These are phyloP conservation scores for Hystrix brachyura DNA, from an alignment of 2,113 vertebrate genomes.

Conservation along the genomic window DNA sequence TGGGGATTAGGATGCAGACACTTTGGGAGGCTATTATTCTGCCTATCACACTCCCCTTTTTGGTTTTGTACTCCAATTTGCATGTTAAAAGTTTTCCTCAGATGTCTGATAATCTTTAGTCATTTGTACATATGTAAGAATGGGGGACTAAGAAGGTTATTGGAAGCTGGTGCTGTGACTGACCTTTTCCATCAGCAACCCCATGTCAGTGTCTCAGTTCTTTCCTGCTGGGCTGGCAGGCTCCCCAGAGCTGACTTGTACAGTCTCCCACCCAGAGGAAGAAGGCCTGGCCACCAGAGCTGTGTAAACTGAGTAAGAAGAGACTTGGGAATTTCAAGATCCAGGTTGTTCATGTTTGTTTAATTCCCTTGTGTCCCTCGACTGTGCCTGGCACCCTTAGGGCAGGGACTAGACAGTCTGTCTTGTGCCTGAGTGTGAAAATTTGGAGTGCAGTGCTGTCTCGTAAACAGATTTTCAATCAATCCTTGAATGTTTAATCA, in stretches of 20 bases:
- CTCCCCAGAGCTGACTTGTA: neutral
- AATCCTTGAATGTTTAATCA: neutral
- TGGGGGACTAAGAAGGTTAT: neutral
- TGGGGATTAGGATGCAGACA: neutral
- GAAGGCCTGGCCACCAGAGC: neutral
- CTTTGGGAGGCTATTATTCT: neutral
- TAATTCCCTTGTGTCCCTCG: neutral
- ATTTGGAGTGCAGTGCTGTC: neutral
- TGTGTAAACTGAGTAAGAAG: neutral
- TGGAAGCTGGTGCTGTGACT: neutral
- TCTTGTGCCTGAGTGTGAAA: neutral
- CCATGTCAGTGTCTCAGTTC: neutral
- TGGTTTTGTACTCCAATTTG: constrained; percentile 40
- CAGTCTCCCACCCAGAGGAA: neutral
- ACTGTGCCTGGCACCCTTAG: neutral
- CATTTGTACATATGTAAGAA: neutral
- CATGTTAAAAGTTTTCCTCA: neutral
- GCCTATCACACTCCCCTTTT: neutral
- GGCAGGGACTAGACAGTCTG: neutral
- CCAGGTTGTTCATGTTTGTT: neutral
- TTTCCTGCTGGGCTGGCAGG: neutral
- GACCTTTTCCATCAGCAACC: neutral
- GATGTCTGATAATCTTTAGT: neutral
- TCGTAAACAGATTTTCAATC: neutral
- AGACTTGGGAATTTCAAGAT: neutral